phyloP scores from a whole-genome alignment of 2,888 invertebrate genomes.

The Flexamia atlantica region DNA sequence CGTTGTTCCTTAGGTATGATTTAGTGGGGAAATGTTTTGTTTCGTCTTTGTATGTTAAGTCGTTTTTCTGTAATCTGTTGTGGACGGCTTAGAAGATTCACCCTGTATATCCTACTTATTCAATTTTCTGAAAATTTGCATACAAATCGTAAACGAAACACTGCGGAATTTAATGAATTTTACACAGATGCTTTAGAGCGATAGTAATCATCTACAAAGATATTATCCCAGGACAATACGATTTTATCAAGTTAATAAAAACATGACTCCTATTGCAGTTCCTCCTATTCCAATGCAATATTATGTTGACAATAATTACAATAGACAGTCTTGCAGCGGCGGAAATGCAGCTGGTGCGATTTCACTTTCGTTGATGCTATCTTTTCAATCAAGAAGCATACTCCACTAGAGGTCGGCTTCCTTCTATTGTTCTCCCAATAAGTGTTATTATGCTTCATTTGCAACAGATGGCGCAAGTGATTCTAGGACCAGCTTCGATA shows the following conservation, averaged over 20 bases:
- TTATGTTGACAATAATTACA: neutral
- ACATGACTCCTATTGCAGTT: neutral
- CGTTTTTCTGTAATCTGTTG: no score
- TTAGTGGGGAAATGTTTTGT: no score
- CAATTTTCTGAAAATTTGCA: no score
- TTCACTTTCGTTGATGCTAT: slow-evolving; percentile 33
- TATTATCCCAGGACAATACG: neutral
- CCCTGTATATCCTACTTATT: no score
- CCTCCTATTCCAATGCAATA: neutral
- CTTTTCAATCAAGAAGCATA: slow-evolving; percentile 37
- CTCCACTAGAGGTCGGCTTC: neutral
- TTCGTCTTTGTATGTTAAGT: no score
- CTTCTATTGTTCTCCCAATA: slow-evolving; percentile 6
- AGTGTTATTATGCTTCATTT: slow-evolving; percentile 43
- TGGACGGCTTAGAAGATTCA: no score
- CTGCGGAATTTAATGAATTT: no score
- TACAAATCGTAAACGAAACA: no score
- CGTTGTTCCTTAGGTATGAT: no score
- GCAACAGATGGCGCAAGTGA: slow-evolving; percentile 18
- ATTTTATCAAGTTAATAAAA: neutral
- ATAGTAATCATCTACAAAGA: no score
- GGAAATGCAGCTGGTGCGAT: slow-evolving; percentile 23
- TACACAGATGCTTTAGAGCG: no score
- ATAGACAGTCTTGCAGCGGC: neutral
- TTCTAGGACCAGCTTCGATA: neutral